Evolutionary conservation across 2,797 vertebrate genomes (phyloP).

Genomic region (Xenopus petersii): DNA sequence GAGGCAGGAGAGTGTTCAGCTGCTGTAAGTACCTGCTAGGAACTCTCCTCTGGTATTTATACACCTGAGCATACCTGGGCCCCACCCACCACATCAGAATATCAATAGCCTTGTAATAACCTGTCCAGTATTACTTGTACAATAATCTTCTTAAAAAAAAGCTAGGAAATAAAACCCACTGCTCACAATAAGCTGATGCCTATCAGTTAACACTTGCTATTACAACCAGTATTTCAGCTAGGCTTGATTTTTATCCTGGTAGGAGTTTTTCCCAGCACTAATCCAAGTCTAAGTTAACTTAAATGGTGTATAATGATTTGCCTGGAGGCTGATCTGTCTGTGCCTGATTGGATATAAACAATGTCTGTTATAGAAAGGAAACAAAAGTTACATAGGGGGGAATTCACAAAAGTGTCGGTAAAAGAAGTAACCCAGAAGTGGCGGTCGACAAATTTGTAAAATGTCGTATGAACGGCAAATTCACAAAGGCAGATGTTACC

Average conservation of each 20-base stretch:
- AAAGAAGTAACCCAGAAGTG: too few species aligned
- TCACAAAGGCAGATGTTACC: too few species aligned
- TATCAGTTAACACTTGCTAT: not conserved
- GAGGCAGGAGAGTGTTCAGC: conserved; percentile 20
- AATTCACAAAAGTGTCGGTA: too few species aligned
- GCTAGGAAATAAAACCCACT: not conserved
- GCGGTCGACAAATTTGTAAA: too few species aligned
- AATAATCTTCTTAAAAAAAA: conserved; percentile 1
- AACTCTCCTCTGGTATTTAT: conserved; percentile 63
- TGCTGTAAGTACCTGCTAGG: conserved; percentile 43
- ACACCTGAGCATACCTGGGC: conserved; percentile 53
- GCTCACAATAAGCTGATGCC: conserved; percentile 8
- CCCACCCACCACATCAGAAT: conserved; percentile 64
- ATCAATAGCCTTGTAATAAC: not conserved
- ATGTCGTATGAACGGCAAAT: too few species aligned
- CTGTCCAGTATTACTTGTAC: not conserved
- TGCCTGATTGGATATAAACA: conserved; percentile 71
- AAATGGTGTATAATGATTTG: conserved; percentile 59
- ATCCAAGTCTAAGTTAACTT: conserved; percentile 77
- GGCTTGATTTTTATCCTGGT: conserved; percentile 24
- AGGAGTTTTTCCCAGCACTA: conserved; percentile 50
- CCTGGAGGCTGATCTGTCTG: conserved; percentile 73
- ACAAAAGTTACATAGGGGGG: conserved; percentile 16
- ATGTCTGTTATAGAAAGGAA: conserved; percentile 47
- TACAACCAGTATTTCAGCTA: conserved; percentile 8